Percentiles rank a stretch among this genome's conserved stretches.
Evolutionary conservation across 2,113 vertebrate species (phyloP).

Genomic region (Sclerurus mexicanus): DNA sequence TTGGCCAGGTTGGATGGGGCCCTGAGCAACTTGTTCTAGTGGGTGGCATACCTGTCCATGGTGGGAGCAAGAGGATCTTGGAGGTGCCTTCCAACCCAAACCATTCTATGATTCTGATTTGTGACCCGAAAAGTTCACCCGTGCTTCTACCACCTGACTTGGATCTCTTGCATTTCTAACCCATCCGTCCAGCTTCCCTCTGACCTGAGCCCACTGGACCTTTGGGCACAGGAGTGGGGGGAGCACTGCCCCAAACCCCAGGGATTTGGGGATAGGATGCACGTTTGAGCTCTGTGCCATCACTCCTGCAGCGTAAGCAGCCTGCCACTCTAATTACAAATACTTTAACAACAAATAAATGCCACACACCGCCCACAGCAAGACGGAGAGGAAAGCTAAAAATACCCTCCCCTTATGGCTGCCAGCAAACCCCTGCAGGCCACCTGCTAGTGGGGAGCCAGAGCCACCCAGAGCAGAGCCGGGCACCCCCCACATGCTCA

Average conservation of each 20-base stretch:
- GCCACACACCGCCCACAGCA: conserved; percentile 9
- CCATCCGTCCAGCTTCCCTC: not conserved
- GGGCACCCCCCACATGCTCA: rapidly evolving
- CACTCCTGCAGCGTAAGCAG: not conserved
- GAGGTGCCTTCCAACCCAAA: not conserved
- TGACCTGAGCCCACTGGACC: not conserved
- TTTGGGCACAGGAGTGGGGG: rapidly evolving
- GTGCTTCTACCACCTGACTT: not conserved
- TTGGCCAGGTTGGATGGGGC: not conserved
- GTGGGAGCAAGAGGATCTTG: not conserved
- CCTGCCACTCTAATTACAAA: not conserved
- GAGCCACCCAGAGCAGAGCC: not conserved
- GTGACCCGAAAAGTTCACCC: not conserved
- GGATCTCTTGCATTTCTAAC: not conserved
- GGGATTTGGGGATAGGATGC: not conserved
- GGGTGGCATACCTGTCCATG: not conserved
- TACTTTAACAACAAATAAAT: not conserved
- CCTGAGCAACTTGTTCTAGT: not conserved
- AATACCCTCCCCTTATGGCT: not conserved
- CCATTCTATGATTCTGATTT: not conserved
- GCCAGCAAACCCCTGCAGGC: conserved; percentile 1
- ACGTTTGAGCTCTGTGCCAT: not conserved
- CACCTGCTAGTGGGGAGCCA: not conserved
- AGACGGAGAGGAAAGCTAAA: conserved; percentile 29
- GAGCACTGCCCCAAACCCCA: not conserved